Evolutionary conservation across 2,797 vertebrate genomes (phyloP).

Genomic region (Uromys caudimaculatus): DNA sequence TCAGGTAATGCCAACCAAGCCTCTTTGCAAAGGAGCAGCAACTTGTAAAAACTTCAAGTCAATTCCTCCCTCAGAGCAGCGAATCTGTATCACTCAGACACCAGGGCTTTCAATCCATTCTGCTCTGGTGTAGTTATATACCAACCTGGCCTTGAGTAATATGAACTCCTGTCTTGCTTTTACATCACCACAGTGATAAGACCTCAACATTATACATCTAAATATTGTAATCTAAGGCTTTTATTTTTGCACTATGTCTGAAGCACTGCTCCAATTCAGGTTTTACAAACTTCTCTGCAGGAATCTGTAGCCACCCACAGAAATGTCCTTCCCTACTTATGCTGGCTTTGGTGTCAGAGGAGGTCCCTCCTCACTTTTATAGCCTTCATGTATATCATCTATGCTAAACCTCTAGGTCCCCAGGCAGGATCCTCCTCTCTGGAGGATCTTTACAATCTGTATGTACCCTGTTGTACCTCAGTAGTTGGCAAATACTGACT

Average conservation of each 20-base stretch:
- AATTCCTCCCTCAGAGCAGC: not conserved
- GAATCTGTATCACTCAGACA: not conserved
- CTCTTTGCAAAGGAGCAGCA: not conserved
- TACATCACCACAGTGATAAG: too few relatives aligned
- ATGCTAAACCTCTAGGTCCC: not conserved
- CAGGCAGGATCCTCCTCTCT: not conserved
- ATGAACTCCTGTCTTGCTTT: not conserved
- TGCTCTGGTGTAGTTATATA: not conserved
- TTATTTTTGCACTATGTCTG: not conserved
- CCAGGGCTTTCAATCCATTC: not conserved
- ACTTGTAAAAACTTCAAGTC: not conserved
- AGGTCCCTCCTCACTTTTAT: not conserved
- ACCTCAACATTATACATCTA: not conserved
- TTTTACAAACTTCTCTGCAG: not conserved
- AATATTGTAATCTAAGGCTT: not conserved
- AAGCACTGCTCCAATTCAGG: not conserved
- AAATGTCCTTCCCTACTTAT: rapidly evolving
- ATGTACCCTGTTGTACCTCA: not conserved
- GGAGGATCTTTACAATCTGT: too few relatives aligned
- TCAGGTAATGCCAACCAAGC: not conserved
- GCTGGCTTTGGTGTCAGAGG: not conserved
- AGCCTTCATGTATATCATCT: not conserved
- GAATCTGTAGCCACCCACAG: not conserved
- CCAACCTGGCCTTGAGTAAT: not conserved
- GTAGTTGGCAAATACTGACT: not conserved